Percentiles rank a stretch among this genome's conserved stretches.
Evolutionary conservation across 2,797 vertebrate genomes (phyloP).

Genomic region (Eidolon dupreanum): DNA sequence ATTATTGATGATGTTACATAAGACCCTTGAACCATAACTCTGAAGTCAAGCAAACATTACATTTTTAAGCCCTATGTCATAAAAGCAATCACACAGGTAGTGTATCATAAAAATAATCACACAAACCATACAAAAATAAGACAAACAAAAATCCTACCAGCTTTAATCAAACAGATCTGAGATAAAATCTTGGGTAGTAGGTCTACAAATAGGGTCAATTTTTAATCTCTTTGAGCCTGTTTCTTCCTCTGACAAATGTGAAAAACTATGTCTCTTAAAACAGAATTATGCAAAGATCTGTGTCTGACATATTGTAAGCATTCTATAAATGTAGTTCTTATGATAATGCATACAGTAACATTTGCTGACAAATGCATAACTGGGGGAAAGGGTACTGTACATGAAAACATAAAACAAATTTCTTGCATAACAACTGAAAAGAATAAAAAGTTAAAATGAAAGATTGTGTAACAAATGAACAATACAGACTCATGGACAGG

Average conservation of each 20-base stretch:
- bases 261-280: conserved; percentile 29
- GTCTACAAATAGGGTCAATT: not conserved
- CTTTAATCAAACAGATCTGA: not conserved
- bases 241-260: not conserved
- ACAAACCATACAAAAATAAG: not conserved
- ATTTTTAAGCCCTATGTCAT: conserved; percentile 13
- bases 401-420: conserved; percentile 12
- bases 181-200: not conserved
- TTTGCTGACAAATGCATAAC: not conserved
- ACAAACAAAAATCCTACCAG: not conserved
- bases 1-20: not conserved
- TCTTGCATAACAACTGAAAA: not conserved
- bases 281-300: not conserved
- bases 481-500: no score
- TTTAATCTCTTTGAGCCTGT: not conserved
- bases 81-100: not conserved
- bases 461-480: not conserved
- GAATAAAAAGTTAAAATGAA: not conserved
- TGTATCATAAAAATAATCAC: not conserved
- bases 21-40: not conserved
- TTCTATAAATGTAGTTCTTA: not conserved
- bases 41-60: not conserved
- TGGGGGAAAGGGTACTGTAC: not conserved
- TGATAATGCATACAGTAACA: conserved; percentile 3
- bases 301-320: not conserved